Evolutionary conservation across 2,113 vertebrate genomes (phyloP).

Genomic region (Perognathus longimembris): DNA sequence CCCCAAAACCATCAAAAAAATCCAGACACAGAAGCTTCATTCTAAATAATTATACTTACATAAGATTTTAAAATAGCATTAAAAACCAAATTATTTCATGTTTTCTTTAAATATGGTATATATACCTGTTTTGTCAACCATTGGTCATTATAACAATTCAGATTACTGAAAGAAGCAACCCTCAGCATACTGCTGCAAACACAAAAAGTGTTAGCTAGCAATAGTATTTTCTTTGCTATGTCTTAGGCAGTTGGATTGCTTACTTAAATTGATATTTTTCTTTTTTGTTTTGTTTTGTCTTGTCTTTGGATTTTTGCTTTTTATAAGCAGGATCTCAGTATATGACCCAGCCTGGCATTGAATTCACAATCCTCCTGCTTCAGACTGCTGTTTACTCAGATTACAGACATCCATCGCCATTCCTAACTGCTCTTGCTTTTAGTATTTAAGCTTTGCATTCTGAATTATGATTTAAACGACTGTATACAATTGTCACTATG

Average conservation of each 20-base stretch:
- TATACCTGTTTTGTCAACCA: background rate
- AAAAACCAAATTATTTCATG: background rate
- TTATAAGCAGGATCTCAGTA: no score
- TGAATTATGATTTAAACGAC: background rate
- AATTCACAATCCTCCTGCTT: no score
- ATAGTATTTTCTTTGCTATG: background rate
- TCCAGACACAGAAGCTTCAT: background rate
- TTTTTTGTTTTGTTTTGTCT: no score
- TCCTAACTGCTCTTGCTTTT: conserved; percentile 15
- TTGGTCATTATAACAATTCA: background rate
- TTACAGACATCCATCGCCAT: no score
- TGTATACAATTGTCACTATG: background rate
- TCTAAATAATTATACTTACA: background rate
- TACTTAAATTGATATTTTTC: background rate
- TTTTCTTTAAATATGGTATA: background rate
- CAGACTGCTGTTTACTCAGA: no score
- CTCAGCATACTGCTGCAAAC: no score
- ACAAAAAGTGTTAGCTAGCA: background rate
- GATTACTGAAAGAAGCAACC: background rate
- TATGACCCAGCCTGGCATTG: no score
- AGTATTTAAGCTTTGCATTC: background rate
- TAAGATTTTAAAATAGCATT: background rate
- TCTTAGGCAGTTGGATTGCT: background rate
- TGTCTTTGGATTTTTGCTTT: no score
- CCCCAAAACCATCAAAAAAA: no score